Base-by-base conservation (phyloP, 2,888 invertebrate genomes). In the Limnephilus rhombicus region DNA sequence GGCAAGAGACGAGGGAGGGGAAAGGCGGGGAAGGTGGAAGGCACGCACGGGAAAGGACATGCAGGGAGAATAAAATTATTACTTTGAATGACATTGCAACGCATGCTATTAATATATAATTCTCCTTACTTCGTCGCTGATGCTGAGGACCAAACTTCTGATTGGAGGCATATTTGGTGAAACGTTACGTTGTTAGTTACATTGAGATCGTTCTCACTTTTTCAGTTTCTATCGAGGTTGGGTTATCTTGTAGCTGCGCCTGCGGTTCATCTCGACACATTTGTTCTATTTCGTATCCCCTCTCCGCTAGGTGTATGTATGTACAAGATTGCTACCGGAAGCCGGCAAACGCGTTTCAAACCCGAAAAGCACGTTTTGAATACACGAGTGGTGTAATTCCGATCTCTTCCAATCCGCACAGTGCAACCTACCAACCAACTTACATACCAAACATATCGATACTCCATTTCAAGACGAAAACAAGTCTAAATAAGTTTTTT, bases 361-460 rank as follows among this genome's bases (percentile, higher is more conserved):
- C 88, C 88, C 31, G 88, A 88, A 88, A 88, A 80, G 29, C 88
- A 31, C 88, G 88, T 88, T 88, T 88, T 88, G 88, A 80, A 88
- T 53, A 80, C 80, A 13, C 88, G 68, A 88, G 88, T 80, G 88
- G 49, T 88, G 80, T 88, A 88, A 37, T 88, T 88, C 80, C 88
- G 80, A 88, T 88, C 88, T 88, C 31, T 31, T 31, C 88, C 80
- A 80, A 13, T 86, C 49, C 45, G 37, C 37, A 24, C 37, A n/a
- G 83, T 37, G 68, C 68, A 68, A n/a, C 24, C 68, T 1, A 24
- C 68, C 68, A 68, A 24, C 68, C 24, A 24, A 68, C 68, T 0
- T 18, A 68, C 68, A 68, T 2, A 24, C 68, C 68, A 5, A 9
- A 68, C 68, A 68, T 53, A 53, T 18, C 53, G 53, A 53, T 53